A percentile compares a stretch with the other conserved stretches of the same genome.
phyloP scores from a whole-genome alignment of 2,113 vertebrate genomes.

The Orthonyx spaldingii region DNA sequence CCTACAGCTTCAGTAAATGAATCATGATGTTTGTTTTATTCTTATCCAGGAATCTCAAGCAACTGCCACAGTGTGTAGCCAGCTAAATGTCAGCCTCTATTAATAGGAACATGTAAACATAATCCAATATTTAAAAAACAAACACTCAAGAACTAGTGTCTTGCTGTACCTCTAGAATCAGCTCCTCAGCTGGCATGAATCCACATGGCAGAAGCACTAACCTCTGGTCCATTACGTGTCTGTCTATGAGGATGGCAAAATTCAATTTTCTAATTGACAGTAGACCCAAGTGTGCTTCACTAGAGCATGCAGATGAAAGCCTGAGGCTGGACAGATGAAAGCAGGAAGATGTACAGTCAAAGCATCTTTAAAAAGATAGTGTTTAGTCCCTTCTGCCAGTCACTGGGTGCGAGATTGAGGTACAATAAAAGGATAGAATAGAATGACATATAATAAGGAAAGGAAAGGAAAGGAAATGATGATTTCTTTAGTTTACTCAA shows the following conservation, averaged over 20 bases:
- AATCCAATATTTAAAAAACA: conserved; percentile 53
- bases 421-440: background rate
- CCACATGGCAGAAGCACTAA: background rate
- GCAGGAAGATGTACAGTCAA: background rate
- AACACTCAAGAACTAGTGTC: background rate
- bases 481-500: background rate
- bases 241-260: background rate
- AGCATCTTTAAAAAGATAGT: background rate
- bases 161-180: background rate
- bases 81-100: conserved; percentile 31
- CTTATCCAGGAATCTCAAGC: background rate
- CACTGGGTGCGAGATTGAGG: background rate
- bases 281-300: background rate
- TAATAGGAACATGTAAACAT: conserved; percentile 33
- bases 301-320: background rate
- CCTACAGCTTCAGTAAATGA: background rate
- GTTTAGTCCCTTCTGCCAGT: background rate
- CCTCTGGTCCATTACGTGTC: background rate
- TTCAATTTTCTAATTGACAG: background rate
- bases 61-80: conserved; percentile 9
- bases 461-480: background rate
- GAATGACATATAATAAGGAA: background rate
- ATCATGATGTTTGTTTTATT: conserved; percentile 35
- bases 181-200: background rate
- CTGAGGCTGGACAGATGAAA: background rate